phyloP scores from a whole-genome alignment of 2,888 invertebrate species.

The Pterostichus niger region DNA sequence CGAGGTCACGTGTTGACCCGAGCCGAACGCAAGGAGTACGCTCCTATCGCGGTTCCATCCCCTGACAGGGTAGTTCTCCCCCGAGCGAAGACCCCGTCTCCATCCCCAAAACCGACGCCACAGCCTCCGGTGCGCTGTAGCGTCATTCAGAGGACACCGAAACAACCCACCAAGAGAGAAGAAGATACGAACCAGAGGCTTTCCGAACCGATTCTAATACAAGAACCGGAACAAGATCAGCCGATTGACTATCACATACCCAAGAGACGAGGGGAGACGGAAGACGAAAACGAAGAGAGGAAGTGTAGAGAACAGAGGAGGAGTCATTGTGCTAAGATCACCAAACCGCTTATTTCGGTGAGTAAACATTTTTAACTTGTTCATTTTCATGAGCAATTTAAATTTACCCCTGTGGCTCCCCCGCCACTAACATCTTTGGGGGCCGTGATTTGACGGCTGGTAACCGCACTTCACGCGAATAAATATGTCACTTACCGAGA shows the following conservation, averaged over 20 bases:
- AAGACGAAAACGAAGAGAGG: constrained; percentile 85
- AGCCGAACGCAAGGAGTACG: constrained; percentile 90
- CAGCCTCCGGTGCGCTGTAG: constrained; percentile 86
- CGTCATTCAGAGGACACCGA: constrained; percentile 90
- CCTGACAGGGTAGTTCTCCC: constrained; percentile 76
- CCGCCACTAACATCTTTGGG: too few relatives aligned
- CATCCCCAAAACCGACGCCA: constrained; percentile 72
- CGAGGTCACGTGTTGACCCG: constrained; percentile 88
- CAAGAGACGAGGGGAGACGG: constrained; percentile 85
- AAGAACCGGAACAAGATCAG: constrained; percentile 89
- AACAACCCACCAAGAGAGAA: constrained; percentile 71
- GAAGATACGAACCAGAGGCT: constrained; percentile 73
- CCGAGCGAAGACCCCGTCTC: constrained; percentile 75
- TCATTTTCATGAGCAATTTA: too few relatives aligned
- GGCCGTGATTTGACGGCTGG: too few relatives aligned
- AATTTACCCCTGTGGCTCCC: too few relatives aligned
- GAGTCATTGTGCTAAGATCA: constrained; percentile 84
- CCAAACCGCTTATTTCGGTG: constrained; percentile 81
- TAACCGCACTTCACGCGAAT: too few relatives aligned
- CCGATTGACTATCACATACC: constrained; percentile 94
- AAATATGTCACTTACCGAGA: too few relatives aligned
- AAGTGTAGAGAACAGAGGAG: constrained; percentile 84
- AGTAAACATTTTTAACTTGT: constrained; percentile 71
- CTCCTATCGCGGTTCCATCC: constrained; percentile 77
- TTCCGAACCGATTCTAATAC: constrained; percentile 70